Conservation (phyloP, 2,113 vertebrate genomes). For the Elephas maximus region DNA sequence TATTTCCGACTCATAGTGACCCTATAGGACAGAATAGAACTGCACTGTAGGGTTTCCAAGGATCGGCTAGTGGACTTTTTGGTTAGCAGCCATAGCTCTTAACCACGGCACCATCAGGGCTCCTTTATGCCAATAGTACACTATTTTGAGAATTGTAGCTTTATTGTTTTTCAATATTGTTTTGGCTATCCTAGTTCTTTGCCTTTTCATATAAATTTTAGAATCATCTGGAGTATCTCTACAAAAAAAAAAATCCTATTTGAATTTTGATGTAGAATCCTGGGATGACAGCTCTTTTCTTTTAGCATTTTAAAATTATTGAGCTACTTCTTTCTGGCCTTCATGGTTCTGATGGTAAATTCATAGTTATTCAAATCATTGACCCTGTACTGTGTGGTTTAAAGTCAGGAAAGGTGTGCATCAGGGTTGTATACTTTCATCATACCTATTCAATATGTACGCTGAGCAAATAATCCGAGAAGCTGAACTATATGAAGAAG, state of each 20-base stretch:
- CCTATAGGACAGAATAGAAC: no score
- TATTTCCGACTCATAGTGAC: no score
- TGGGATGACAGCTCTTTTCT: not conserved
- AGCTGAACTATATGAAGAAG: no score
- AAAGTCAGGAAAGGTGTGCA: no score
- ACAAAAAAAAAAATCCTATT: not conserved
- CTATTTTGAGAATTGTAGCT: not conserved
- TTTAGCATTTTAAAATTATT: not conserved
- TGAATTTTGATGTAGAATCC: not conserved
- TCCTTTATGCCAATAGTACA: not conserved
- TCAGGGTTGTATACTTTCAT: no score
- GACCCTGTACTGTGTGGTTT: not conserved
- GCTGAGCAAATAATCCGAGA: no score
- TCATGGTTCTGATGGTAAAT: constrained; percentile 10
- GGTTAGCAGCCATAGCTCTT: no score
- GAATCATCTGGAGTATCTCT: not conserved
- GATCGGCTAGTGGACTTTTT: no score
- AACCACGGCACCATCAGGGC: no score
- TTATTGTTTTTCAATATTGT: not conserved
- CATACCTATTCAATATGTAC: no score
- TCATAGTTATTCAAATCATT: not conserved
- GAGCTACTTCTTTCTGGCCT: not conserved
- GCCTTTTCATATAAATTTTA: constrained; percentile 36
- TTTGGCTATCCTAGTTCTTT: not conserved
- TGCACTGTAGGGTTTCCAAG: no score